Evolutionary conservation across 2,797 vertebrate species (phyloP).

Genomic region (Malacoraja senta): DNA sequence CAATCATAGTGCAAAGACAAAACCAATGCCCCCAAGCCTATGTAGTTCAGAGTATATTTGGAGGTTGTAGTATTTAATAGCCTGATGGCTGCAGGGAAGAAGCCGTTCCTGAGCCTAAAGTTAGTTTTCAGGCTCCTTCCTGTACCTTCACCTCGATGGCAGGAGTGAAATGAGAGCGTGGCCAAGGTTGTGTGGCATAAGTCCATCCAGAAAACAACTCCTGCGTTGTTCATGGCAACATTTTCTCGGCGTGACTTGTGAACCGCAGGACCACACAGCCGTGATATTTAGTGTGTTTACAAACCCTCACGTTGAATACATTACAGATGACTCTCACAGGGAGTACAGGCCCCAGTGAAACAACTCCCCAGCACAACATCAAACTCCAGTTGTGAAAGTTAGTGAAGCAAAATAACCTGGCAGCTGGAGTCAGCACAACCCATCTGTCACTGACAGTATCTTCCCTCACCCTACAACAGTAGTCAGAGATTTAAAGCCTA

Average conservation of each 20-base stretch:
- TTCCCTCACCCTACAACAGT: not conserved
- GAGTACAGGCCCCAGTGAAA: not conserved
- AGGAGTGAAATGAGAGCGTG: too few relatives aligned
- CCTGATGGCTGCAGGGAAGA: too few relatives aligned
- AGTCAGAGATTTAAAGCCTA: not conserved
- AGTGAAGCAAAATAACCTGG: not conserved
- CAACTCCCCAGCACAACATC: not conserved
- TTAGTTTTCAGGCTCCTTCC: too few relatives aligned
- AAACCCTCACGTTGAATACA: not conserved
- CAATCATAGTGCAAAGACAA: too few relatives aligned
- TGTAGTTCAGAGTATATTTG: too few relatives aligned
- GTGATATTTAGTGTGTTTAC: not conserved
- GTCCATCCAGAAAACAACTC: not conserved
- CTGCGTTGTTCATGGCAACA: not conserved
- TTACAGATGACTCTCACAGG: not conserved
- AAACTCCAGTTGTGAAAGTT: not conserved
- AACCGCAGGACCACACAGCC: not conserved
- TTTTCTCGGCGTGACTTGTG: not conserved
- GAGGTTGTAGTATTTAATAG: too few relatives aligned
- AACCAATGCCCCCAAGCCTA: too few relatives aligned
- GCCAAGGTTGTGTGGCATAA: not conserved
- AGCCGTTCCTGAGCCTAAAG: too few relatives aligned
- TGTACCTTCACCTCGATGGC: too few relatives aligned
- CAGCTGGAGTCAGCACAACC: constrained; percentile 13
- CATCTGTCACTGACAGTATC: not conserved